Evolutionary conservation across 2,888 invertebrate genomes (phyloP).

Genomic region (Chalcosyrphus nemorum): DNA sequence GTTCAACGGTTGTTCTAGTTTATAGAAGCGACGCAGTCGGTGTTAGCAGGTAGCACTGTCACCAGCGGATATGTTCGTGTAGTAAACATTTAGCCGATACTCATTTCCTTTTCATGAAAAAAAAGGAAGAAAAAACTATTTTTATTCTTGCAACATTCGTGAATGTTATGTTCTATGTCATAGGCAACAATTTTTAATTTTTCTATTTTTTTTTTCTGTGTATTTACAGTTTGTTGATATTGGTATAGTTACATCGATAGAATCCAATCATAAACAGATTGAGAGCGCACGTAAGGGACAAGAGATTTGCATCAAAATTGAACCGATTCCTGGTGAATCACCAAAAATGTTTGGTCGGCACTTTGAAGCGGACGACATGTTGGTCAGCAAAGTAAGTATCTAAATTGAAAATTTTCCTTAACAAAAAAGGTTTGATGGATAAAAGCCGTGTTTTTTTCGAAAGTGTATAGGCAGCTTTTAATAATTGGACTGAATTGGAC

Average conservation of each 20-base stretch:
- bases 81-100: constrained; percentile 48
- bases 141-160: constrained; percentile 25
- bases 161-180: constrained; percentile 11
- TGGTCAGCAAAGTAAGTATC: constrained; percentile 93
- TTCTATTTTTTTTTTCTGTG: constrained; percentile 45
- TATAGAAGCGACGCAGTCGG: background rate
- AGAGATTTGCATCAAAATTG: constrained; percentile 98
- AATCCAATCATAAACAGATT: constrained; percentile 96
- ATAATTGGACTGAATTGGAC: too few species aligned
- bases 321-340: constrained; percentile 97
- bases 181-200: too few species aligned
- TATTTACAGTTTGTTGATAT: constrained; percentile 93
- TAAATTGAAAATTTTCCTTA: too few species aligned
- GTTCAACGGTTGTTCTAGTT: constrained; percentile 4
- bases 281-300: constrained; percentile 97
- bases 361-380: constrained; percentile 97
- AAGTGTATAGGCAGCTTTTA: too few species aligned
- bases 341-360: constrained; percentile 99
- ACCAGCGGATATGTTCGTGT: constrained; percentile 51
- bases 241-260: constrained; percentile 97
- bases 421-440: too few species aligned
- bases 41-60: constrained; percentile 20
- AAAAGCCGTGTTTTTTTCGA: too few species aligned
- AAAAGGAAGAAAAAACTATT: too few species aligned
- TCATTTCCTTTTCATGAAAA: constrained; percentile 31